Evolutionary conservation across 2,113 vertebrate species (phyloP).

Genomic region (Promerops cafer): DNA sequence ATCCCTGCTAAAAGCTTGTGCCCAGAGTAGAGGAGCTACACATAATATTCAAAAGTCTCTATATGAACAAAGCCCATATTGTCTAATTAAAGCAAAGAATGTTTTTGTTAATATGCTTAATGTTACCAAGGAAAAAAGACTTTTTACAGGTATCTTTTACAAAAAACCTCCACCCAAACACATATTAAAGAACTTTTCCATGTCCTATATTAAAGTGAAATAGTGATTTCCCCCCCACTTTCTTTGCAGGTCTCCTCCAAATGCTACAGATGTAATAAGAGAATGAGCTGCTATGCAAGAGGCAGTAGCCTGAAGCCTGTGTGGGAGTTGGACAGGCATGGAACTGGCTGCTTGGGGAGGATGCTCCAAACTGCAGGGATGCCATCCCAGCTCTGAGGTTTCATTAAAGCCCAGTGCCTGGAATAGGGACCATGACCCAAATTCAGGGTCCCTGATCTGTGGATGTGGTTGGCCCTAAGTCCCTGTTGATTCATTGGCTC

Average conservation of each 20-base stretch:
- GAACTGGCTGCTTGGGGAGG: background rate
- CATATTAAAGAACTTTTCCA: background rate
- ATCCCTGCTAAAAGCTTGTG: background rate
- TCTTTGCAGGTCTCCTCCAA: background rate
- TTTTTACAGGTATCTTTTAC: background rate
- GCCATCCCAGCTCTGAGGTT: background rate
- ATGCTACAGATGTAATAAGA: background rate
- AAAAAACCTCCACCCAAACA: background rate
- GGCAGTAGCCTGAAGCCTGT: background rate
- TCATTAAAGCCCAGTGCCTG: background rate
- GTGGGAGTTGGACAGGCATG: background rate
- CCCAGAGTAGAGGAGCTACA: background rate
- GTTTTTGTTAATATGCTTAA: background rate
- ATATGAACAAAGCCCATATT: background rate
- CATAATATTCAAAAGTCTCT: background rate
- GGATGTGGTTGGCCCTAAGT: background rate
- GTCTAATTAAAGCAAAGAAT: background rate
- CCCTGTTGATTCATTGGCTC: background rate
- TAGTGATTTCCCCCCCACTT: rapidly evolving
- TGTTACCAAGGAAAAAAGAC: background rate
- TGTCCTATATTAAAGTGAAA: background rate
- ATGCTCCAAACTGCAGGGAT: background rate
- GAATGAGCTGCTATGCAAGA: background rate
- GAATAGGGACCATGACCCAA: background rate
- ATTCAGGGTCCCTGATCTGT: background rate